Evolutionary conservation across 2,888 invertebrate species (phyloP).

Genomic region (Meteorus cinctellus): DNA sequence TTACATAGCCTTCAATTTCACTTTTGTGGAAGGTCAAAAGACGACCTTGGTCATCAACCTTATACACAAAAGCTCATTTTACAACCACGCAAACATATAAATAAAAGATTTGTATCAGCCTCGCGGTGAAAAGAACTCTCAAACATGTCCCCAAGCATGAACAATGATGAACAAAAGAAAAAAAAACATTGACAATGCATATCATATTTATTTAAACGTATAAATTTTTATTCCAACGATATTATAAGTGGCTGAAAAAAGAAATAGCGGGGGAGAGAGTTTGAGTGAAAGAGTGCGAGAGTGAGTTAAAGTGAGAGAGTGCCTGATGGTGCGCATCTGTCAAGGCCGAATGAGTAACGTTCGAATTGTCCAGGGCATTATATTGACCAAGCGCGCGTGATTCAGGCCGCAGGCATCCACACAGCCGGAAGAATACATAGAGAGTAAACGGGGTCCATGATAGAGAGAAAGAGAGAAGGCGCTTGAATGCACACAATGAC

Average conservation of each 20-base stretch:
- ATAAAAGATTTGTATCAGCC: conserved; percentile 16
- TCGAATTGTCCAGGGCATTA: conserved; percentile 3
- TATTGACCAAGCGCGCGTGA: conserved; percentile 52
- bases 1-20: no score
- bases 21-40: conserved; percentile 54
- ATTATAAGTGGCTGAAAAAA: conserved; percentile 1
- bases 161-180: conserved; percentile 17
- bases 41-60: conserved; percentile 58
- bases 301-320: not conserved
- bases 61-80: not conserved
- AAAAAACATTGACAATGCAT: conserved; percentile 16
- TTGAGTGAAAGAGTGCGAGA: not conserved
- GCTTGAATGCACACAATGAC: conserved; percentile 25
- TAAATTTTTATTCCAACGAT: conserved; percentile 11
- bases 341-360: conserved; percentile 34
- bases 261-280: conserved; percentile 17
- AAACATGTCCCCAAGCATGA: conserved; percentile 24
- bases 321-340: conserved; percentile 34
- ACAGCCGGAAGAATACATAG: conserved; percentile 57
- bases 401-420: conserved; percentile 58
- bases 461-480: conserved; percentile 10
- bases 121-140: not conserved
- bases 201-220: conserved; percentile 25
- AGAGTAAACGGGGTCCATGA: conserved; percentile 25
- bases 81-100: not conserved